Evolutionary conservation across 2,113 vertebrate species (phyloP), one percentile per base, ranked within the genome.

Genomic region (Neotragus pygmaeus): DNA sequence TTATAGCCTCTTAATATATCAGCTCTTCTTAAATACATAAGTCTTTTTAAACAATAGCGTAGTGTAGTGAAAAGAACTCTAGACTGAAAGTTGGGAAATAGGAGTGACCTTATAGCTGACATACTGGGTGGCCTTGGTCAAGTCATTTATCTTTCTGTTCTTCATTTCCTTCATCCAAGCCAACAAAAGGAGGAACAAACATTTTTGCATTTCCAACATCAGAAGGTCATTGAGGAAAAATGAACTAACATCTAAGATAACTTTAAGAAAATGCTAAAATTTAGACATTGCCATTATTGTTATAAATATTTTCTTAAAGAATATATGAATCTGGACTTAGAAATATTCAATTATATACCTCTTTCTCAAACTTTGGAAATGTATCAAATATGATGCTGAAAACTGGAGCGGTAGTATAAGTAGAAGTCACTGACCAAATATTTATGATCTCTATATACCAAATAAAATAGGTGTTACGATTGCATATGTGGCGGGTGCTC

Each of bases 251-350:
- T 57, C 28, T 95, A 70, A 83, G 96, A 62, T 60, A 95, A 84
- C 33, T 91, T 91, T 81, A 53, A 84, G 47, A 78, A 66, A 93
- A 86, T n/a, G 62, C 14, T 82, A 49, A 77, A 90, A 66, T 94
- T 60, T 85, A 93, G 45, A 36, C 86, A 78, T 47, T 83, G 58
- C 45, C 64, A 47, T 87, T 94, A 45, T 27, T 60, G 15, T 82
- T 91, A 51, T 73, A 82, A 49, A 77, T 90, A 87, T 36, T 82
- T 97, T 84, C 55, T 93, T 92, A 92, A 88, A 57, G 23, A 95
- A 33, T 92, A 43, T 77, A 43, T 58, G 15, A 87, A 49, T 90
- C 45, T 83, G n/a, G 7, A 73, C 60, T 83, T 84, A 90, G 51
- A 87, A 77, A 57, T 95, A 95, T 25, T 90, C 43, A 93, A 8